These are phyloP conservation scores for Drosophila prostipennis DNA, from an alignment of 2,888 invertebrate genomes.

Conservation along the genomic window DNA sequence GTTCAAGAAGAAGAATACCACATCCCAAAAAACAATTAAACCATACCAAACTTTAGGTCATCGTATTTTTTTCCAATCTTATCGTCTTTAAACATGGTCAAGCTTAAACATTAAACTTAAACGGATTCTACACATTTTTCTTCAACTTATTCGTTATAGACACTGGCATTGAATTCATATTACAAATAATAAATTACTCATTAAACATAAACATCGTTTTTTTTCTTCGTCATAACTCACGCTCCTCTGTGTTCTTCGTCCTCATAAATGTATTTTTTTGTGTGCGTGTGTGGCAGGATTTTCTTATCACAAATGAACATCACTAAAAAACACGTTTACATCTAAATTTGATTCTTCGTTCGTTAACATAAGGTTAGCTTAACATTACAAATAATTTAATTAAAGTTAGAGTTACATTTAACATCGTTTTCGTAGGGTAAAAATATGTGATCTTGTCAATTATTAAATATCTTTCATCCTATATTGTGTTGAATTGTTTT, in stretches of 20 bases:
- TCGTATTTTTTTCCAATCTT: conserved; percentile 13
- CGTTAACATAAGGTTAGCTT: conserved; percentile 50
- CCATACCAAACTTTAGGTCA: not conserved
- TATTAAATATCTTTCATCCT: conserved; percentile 32
- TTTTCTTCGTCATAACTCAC: conserved; percentile 17
- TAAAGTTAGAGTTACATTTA: conserved; percentile 56
- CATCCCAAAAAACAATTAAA: not conserved
- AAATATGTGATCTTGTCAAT: conserved; percentile 55
- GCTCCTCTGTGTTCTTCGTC: conserved; percentile 37
- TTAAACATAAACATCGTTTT: conserved; percentile 31
- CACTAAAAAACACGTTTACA: conserved; percentile 46
- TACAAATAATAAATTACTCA: conserved; percentile 41
- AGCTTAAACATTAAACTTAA: conserved; percentile 25
- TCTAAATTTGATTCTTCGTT: conserved; percentile 12
- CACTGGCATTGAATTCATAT: conserved; percentile 68
- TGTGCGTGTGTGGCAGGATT: conserved; percentile 56
- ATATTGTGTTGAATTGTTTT: conserved; percentile 26
- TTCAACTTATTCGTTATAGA: conserved; percentile 46
- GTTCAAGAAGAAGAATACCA: not conserved
- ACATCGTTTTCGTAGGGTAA: conserved; percentile 34
- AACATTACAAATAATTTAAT: conserved; percentile 70
- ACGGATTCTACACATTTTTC: conserved; percentile 26
- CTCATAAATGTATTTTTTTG: conserved; percentile 23
- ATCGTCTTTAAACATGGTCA: conserved; percentile 22
- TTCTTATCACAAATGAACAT: conserved; percentile 73